A percentile compares a stretch with the other conserved stretches of the same genome.
Conservation (phyloP, 2,888 invertebrate species). For the Orchesellides sinensis region DNA sequence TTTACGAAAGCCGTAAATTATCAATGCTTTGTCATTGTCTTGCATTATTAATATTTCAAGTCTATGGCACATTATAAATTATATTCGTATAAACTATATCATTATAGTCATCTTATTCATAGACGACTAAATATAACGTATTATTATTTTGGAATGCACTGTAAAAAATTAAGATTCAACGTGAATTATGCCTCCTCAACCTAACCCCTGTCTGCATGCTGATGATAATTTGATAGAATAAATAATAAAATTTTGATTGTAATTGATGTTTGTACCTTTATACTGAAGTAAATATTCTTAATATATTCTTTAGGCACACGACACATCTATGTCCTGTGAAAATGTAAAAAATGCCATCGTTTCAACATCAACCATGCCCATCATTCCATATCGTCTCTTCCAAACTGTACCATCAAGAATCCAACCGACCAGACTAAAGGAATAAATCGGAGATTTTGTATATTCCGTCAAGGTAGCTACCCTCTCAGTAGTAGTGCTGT, state of each 20-base stretch:
- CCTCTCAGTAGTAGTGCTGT: neutral
- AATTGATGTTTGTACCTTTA: too few species aligned
- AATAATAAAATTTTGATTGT: neutral
- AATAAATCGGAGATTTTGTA: slow-evolving; percentile 5
- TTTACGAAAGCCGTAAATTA: slow-evolving; percentile 55
- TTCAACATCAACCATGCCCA: slow-evolving; percentile 17
- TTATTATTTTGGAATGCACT: neutral
- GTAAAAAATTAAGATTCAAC: neutral
- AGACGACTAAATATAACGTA: too few species aligned
- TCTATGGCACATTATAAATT: too few species aligned
- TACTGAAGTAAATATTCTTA: too few species aligned
- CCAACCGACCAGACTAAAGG: slow-evolving; percentile 35
- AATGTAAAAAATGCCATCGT: slow-evolving; percentile 50
- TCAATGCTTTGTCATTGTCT: slow-evolving; percentile 39
- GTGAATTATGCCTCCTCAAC: neutral
- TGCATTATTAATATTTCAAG: slow-evolving; percentile 33
- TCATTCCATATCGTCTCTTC: neutral
- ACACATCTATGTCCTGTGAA: slow-evolving; percentile 40
- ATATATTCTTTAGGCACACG: slow-evolving; percentile 35
- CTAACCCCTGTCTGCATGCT: too few species aligned
- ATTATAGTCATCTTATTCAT: too few species aligned
- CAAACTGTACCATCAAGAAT: neutral
- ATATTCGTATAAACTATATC: too few species aligned
- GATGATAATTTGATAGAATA: too few species aligned
- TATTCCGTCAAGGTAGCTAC: slow-evolving; percentile 26